A percentile compares a stretch with the other conserved stretches of the same genome.
These are phyloP conservation scores for Drosophila kambysellisi DNA, from an alignment of 2,888 invertebrate species.

Conservation along the genomic window DNA sequence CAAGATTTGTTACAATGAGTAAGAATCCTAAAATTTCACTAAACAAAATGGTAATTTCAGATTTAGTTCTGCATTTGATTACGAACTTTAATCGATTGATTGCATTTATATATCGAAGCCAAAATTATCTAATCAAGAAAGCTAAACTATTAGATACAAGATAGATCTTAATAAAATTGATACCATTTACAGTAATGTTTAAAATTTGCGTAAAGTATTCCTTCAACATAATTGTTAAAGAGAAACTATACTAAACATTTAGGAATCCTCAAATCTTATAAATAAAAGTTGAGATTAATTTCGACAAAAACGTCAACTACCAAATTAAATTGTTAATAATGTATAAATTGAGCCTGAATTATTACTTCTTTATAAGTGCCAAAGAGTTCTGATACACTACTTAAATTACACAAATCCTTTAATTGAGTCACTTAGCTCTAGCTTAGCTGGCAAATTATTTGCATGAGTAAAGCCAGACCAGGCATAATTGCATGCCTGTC, in stretches of 20 bases:
- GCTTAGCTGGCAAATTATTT: constrained; percentile 7
- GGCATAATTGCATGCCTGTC: constrained; percentile 22
- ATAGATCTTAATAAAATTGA: not conserved
- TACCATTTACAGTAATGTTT: not conserved
- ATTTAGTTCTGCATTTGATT: not conserved
- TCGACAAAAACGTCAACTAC: not conserved
- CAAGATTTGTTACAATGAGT: not conserved
- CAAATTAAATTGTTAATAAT: too few relatives aligned
- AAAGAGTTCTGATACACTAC: not conserved
- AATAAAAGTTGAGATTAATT: not conserved
- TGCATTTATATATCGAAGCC: not conserved
- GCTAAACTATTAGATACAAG: not conserved
- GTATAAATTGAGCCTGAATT: not conserved
- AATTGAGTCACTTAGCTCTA: not conserved
- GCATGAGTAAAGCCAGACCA: constrained; percentile 3
- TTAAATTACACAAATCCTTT: not conserved
- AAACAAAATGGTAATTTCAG: not conserved
- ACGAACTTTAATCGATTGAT: not conserved
- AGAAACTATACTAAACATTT: not conserved
- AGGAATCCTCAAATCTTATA: not conserved
- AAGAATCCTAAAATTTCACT: not conserved
- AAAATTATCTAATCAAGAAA: not conserved
- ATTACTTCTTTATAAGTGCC: not conserved
- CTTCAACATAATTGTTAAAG: not conserved
- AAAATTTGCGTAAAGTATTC: not conserved